phyloP scores from a whole-genome alignment of 2,888 invertebrate genomes.

The Esperia sulphurella region DNA sequence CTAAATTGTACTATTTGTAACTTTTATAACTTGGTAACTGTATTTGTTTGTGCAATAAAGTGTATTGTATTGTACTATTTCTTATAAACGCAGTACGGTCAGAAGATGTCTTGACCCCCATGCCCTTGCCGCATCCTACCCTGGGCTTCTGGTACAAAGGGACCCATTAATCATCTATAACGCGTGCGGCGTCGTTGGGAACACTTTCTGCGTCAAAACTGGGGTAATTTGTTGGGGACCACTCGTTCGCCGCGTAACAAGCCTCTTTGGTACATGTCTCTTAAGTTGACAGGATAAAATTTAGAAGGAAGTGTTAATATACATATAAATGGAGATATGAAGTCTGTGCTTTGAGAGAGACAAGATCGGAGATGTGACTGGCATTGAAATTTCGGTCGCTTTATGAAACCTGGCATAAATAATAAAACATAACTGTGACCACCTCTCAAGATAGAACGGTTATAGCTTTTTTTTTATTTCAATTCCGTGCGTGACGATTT shows the following conservation, averaged over 20 bases:
- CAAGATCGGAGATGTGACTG: background rate
- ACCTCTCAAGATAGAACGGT: too few species aligned
- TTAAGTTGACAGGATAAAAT: background rate
- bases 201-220: slow-evolving; percentile 14
- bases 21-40: too few species aligned
- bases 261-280: background rate
- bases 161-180: slow-evolving; percentile 28
- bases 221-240: slow-evolving; percentile 10
- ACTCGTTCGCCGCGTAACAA: slow-evolving; percentile 8
- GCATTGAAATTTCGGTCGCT: background rate
- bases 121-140: background rate
- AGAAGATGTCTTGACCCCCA: background rate
- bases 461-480: too few species aligned
- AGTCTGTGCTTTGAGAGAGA: too few species aligned
- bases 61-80: too few species aligned
- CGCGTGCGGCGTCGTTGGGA: slow-evolving; percentile 13
- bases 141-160: slow-evolving; percentile 10
- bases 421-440: too few species aligned
- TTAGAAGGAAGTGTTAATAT: background rate
- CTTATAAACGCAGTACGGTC: too few species aligned
- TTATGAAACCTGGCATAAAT: too few species aligned
- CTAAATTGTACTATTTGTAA: too few species aligned
- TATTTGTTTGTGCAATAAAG: too few species aligned
- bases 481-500: too few species aligned
- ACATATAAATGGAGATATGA: too few species aligned